phyloP scores from a whole-genome alignment of 2,888 invertebrate species.

The Cetonia aurata region DNA sequence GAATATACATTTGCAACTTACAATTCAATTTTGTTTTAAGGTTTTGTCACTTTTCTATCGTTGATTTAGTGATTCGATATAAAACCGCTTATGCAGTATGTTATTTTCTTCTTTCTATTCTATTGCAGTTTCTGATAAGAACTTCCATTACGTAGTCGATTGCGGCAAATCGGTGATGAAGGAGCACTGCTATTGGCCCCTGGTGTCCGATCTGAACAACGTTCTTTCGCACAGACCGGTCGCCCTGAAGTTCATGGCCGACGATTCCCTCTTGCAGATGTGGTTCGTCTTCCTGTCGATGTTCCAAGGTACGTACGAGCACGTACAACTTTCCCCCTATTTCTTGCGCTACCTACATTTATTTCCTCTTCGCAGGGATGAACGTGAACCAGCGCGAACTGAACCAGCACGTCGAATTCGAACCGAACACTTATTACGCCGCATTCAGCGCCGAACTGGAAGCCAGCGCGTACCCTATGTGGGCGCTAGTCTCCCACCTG shows the following conservation, averaged over 20 bases:
- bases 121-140: constrained; percentile 76
- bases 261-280: constrained; percentile 90
- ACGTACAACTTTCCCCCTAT: too few species aligned
- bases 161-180: constrained; percentile 94
- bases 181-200: constrained; percentile 98
- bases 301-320: constrained; percentile 94
- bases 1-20: too few species aligned
- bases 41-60: background rate
- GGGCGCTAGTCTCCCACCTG: constrained; percentile 93
- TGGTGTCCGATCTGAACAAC: constrained; percentile 97
- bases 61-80: background rate
- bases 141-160: constrained; percentile 92
- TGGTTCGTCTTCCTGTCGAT: constrained; percentile 96
- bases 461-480: constrained; percentile 97
- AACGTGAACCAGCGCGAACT: constrained; percentile 94
- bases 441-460: constrained; percentile 98
- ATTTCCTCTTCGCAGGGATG: constrained; percentile 78
- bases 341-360: too few species aligned
- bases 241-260: constrained; percentile 89
- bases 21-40: too few species aligned
- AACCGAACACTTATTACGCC: constrained; percentile 97
- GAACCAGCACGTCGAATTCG: constrained; percentile 94
- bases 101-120: background rate
- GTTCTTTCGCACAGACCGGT: constrained; percentile 94
- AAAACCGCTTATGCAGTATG: background rate